Percentiles rank a stretch among this genome's conserved stretches.
Evolutionary conservation across 2,797 vertebrate species (phyloP).

Genomic region (Enteromius viviparus): DNA sequence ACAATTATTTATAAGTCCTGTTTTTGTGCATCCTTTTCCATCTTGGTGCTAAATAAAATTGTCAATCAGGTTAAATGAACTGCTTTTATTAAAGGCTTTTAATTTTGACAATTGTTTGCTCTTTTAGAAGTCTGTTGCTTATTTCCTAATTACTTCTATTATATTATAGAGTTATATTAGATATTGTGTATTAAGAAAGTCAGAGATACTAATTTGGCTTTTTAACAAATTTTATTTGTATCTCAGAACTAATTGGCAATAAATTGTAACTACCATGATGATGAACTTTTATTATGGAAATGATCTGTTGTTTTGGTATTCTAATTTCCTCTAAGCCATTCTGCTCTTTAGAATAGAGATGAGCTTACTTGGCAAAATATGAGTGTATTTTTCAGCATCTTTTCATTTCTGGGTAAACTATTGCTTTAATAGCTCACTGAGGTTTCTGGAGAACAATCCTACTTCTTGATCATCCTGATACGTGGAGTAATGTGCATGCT

Average conservation of each 20-base stretch:
- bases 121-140: not conserved
- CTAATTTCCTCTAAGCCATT: not conserved
- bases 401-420: not conserved
- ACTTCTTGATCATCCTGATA: not conserved
- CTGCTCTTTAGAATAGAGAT: not conserved
- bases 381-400: not conserved
- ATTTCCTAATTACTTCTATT: not conserved
- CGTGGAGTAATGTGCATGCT: too few relatives aligned
- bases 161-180: too few relatives aligned
- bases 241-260: not conserved
- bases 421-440: not conserved
- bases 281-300: not conserved
- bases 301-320: not conserved
- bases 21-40: not conserved
- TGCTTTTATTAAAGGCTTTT: not conserved
- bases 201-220: not conserved
- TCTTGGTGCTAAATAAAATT: not conserved
- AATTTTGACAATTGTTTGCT: not conserved
- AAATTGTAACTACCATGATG: not conserved
- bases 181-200: not conserved
- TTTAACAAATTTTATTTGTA: not conserved
- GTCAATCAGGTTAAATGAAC: not conserved
- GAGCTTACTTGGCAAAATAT: not conserved
- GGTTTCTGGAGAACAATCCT: not conserved
- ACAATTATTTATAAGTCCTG: not conserved